These are phyloP conservation scores for Lucinisca nassula DNA, from an alignment of 2,888 invertebrate species.

Conservation along the genomic window DNA sequence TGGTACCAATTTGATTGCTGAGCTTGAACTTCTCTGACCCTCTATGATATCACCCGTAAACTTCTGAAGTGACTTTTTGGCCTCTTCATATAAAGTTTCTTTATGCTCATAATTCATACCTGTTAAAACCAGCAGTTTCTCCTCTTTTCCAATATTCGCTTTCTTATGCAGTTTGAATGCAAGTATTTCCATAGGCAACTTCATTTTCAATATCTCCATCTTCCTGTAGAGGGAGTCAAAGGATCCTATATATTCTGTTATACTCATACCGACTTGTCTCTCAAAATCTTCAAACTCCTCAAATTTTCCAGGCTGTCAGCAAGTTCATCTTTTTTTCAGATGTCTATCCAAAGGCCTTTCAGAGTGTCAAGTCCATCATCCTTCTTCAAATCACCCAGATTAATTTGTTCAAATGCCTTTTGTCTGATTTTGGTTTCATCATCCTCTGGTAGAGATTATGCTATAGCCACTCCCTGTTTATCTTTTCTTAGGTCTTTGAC, in stretches of 20 bases:
- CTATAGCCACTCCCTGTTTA: conserved; percentile 65
- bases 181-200: conserved; percentile 64
- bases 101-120: conserved; percentile 48
- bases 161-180: conserved; percentile 56
- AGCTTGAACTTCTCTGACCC: neutral
- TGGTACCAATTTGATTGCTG: conserved; percentile 1
- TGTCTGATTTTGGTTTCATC: conserved; percentile 54
- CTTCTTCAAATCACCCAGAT: conserved; percentile 60
- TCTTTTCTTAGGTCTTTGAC: conserved; percentile 54
- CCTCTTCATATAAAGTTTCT: conserved; percentile 43
- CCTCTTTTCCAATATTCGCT: conserved; percentile 63
- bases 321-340: conserved; percentile 67
- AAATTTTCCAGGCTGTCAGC: conserved; percentile 68
- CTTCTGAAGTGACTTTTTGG: conserved; percentile 42
- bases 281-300: conserved; percentile 61
- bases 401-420: conserved; percentile 65
- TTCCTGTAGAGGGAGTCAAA: conserved; percentile 65
- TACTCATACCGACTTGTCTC: conserved; percentile 45
- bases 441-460: conserved; percentile 59
- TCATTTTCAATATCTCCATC: conserved; percentile 71
- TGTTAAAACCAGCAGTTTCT: conserved; percentile 52
- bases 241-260: conserved; percentile 50
- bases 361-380: conserved; percentile 57
- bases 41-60: conserved; percentile 20
- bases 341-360: conserved; percentile 63